Evolutionary conservation across 2,888 invertebrate species (phyloP).

Genomic region (Antitype chi): DNA sequence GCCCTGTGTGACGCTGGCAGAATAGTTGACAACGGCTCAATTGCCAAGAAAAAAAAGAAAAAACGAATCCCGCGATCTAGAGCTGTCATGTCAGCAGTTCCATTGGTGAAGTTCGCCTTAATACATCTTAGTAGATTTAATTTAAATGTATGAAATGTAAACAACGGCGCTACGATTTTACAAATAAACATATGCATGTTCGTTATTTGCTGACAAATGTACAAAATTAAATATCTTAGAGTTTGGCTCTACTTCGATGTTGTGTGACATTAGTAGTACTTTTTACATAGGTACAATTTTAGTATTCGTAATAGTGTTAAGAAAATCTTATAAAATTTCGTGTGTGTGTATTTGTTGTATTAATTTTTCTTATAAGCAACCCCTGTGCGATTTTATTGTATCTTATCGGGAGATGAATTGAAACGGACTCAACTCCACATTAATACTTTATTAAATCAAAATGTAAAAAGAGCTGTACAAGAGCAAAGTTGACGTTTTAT

Average conservation of each 20-base stretch:
- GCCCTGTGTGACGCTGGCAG: no score
- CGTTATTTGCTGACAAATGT: not conserved
- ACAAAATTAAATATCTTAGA: not conserved
- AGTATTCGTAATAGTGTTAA: not conserved
- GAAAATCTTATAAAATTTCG: not conserved
- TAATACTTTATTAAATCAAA: no score
- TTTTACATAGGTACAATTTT: not conserved
- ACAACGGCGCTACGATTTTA: not conserved
- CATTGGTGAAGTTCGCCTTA: not conserved
- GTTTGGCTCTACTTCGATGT: not conserved
- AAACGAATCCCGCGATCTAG: no score
- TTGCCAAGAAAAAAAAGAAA: no score
- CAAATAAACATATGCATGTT: not conserved
- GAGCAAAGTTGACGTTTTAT: no score
- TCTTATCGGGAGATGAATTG: no score
- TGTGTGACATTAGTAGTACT: not conserved
- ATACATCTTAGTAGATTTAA: not conserved
- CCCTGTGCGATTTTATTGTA: not conserved
- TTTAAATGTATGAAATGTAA: not conserved
- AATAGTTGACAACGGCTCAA: no score
- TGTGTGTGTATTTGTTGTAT: not conserved
- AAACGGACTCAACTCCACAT: no score
- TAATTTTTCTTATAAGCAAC: not conserved
- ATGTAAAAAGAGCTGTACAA: no score
- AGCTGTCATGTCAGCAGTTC: not conserved